Evolutionary conservation across 2,113 vertebrate genomes (phyloP), one percentile per base, ranked within the genome.

Genomic region (Plotosus lineatus): DNA sequence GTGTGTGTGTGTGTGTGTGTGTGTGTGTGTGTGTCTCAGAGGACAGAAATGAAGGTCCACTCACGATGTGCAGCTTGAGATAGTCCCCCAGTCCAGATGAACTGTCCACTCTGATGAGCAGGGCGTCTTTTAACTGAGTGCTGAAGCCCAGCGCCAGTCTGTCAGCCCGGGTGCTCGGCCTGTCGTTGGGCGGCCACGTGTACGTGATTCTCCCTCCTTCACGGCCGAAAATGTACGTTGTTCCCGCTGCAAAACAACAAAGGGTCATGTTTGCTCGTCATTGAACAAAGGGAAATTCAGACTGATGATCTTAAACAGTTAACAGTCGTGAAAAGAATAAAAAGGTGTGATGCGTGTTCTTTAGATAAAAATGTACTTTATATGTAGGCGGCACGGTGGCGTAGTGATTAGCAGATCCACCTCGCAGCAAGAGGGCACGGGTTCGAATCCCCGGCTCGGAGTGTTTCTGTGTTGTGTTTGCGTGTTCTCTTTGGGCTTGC

Each of bases 21-120:
- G 69, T 42, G 36, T 58, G 74, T 55, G 44, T 73, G 48, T 50
- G 15, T 23, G 50, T 28, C 33, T 65, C 12, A 6, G 8, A 75
- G 15, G 23, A 6, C 63, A 55, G 28, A 75, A 71, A 56, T 1
- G 8, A 33, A 9, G 19, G 3, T 84, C n/a, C 88, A 98, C 97
- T 99, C 95, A 99, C 97, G 68, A 99, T 98, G 77, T 98, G 97
- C n/a, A 99, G 96, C 88, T 98, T 97, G 90, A 99, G 89, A 91
- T 98, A 99, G 92, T 99, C 98, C 84, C 97, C 98, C 0, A 99
- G 94, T 87, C 97, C 97, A 82, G 96, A 94, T 85, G 98, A 97
- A 90, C 98, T 99, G 91, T 99, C 97, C 93, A 99, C 98, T 83
- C 97, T 92, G 82, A 99, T 97, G 92, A 99, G 88, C 44, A 98